Evolutionary conservation across 2,888 invertebrate genomes (phyloP).

Genomic region (Orthonychiurus folsomi): DNA sequence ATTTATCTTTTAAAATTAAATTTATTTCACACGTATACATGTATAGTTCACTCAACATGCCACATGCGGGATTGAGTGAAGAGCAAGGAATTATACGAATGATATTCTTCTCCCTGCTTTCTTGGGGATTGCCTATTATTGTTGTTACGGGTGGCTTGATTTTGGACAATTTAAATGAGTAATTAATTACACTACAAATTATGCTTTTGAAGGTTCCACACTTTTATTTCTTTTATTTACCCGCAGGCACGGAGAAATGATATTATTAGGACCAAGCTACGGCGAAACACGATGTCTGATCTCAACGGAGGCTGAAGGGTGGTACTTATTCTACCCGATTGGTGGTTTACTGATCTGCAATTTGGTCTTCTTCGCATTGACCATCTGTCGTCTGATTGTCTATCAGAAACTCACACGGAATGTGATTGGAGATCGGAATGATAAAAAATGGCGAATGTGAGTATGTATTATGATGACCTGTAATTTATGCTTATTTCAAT

Average conservation of each 20-base stretch:
- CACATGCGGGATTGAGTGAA: background rate
- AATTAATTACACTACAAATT: background rate
- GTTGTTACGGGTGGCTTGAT: slow-evolving; percentile 6
- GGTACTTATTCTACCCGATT: slow-evolving; percentile 22
- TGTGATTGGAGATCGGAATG: slow-evolving; percentile 4
- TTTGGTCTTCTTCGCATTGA: slow-evolving; percentile 30
- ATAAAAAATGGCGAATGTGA: slow-evolving; percentile 11
- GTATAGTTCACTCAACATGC: too few species aligned
- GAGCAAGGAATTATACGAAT: slow-evolving; percentile 6
- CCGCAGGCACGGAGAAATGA: background rate
- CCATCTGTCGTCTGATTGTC: slow-evolving; percentile 20
- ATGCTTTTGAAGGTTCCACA: background rate
- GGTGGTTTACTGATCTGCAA: slow-evolving; percentile 30
- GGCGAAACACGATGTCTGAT: slow-evolving; percentile 8
- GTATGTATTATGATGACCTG: background rate
- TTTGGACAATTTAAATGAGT: slow-evolving; percentile 7
- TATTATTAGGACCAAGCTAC: slow-evolving; percentile 3
- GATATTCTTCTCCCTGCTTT: slow-evolving; percentile 5
- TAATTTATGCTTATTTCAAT: background rate
- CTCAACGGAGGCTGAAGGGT: slow-evolving; percentile 7
- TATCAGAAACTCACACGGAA: slow-evolving; percentile 12
- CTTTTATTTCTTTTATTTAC: too few species aligned
- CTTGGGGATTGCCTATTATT: slow-evolving; percentile 6
- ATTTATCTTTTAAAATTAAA: too few species aligned
- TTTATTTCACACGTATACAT: too few species aligned